Base-by-base conservation (phyloP, 30 jellyfish, hydroid and myxozoan genomes). In the Aurelia aurita region DNA sequence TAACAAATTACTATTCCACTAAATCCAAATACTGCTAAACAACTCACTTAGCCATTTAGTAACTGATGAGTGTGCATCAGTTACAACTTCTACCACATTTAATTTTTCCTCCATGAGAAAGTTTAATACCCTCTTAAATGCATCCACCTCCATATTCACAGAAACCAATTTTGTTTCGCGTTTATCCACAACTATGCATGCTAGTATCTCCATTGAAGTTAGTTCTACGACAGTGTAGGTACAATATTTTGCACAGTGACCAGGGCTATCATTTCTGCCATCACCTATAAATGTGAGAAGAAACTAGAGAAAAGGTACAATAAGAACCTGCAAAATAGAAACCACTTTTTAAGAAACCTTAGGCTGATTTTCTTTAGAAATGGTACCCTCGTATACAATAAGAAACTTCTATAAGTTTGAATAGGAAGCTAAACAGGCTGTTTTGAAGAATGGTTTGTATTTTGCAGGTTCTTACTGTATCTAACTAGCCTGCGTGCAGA, bases 171-270 rank as follows among this genome's bases (percentile, higher is more conserved):
- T 59, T 12, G 72, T 59, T 25, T 59, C 72, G 12, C 72, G 27
- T 25, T 59, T 59, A 20, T 59, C 72, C 13, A 59, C 32, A 25
- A 59, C 25, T 8, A 59, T 59, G 72, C 32, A 16, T 59, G 72
- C 72, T 10, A 59, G 22, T n/a, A 59, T 59, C 10, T 59, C 20
- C 72, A 59, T 59, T 59, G 72, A 59, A 7, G 11, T 25, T 59
- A 8, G 25, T 59, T n/a, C 72, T 8, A 59, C 72, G 10, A 25
- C 72, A 7, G 87, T 23, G 39, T 75, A 75, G 16, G 87, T 75
- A 58, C 87, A 75, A 75, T 75, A 75, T 29, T 75, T 75, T 12
- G 87, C 87, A 49, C 84, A 75, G 12, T 75, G 26, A 13, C 87
- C 87, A 23, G 87, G 87, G n/a, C 82, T 31, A 29, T 75, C 87